Conservation (phyloP, 1,140 invertebrate species). For the Anastrepha obliqua region DNA sequence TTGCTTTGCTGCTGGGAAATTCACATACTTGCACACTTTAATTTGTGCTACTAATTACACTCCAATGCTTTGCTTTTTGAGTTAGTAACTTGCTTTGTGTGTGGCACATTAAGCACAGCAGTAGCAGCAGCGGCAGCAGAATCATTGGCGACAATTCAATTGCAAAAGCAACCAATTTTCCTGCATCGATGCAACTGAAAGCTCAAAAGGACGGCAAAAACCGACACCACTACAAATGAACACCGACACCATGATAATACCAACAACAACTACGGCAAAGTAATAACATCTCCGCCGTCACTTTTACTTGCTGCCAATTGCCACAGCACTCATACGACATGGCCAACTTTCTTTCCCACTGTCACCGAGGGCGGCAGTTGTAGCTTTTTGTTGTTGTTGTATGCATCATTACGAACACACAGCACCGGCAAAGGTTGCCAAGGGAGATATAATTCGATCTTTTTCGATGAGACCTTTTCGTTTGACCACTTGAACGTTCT, state of each 20-base stretch:
- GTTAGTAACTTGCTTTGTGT: conserved; percentile 27
- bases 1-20: not conserved
- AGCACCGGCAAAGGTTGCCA: not conserved
- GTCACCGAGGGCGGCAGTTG: not conserved
- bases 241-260: not conserved
- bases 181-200: not conserved
- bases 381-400: not conserved
- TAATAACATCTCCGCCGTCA: not conserved
- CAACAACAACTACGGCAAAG: not conserved
- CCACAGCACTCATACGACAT: conserved; percentile 3
- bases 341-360: not conserved
- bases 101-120: not conserved
- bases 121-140: not conserved
- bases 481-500: not conserved
- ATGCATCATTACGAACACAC: no score
- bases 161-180: conserved; percentile 24
- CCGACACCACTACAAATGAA: not conserved
- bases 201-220: not conserved
- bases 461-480: not conserved
- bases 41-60: conserved; percentile 38
- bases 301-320: not conserved
- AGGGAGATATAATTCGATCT: conserved; percentile 11
- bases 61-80: conserved; percentile 14
- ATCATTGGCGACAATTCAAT: conserved; percentile 1
- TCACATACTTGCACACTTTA: not conserved